These are phyloP conservation scores for Seira ritae DNA, from an alignment of 2,888 invertebrate genomes.

Conservation along the genomic window DNA sequence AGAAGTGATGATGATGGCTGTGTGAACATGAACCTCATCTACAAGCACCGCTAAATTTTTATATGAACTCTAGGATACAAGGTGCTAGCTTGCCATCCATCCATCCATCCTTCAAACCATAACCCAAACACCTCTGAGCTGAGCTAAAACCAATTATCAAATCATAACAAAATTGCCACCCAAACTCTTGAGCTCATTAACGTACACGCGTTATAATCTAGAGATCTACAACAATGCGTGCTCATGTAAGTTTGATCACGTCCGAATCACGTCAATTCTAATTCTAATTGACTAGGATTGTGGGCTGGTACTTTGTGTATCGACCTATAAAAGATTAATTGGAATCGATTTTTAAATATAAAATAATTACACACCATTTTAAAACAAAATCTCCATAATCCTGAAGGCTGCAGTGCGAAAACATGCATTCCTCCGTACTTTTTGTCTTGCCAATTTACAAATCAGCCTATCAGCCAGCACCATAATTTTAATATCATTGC, in stretches of 20 bases:
- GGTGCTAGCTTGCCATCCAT: too few relatives aligned
- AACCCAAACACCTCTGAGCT: too few relatives aligned
- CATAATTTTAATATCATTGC: too few relatives aligned
- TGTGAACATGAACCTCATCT: too few relatives aligned
- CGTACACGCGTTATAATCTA: not conserved
- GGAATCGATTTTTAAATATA: not conserved
- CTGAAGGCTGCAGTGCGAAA: not conserved
- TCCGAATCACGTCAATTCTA: not conserved
- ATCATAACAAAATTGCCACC: slow-evolving; percentile 2
- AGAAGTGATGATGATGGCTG: not conserved
- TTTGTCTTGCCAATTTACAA: not conserved
- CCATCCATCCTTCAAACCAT: too few relatives aligned
- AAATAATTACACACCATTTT: not conserved
- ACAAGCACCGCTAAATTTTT: too few relatives aligned
- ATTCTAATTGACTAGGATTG: not conserved
- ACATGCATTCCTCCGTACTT: not conserved
- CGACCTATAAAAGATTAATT: not conserved
- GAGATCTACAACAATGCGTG: not conserved
- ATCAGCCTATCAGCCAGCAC: too few relatives aligned
- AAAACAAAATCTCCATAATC: not conserved
- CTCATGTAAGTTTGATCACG: not conserved
- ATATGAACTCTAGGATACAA: too few relatives aligned
- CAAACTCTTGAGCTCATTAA: not conserved
- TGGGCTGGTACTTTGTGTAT: not conserved
- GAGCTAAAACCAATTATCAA: slow-evolving; percentile 3